Base-by-base conservation (phyloP, 1,140 invertebrate genomes). In the Drosophila suzukii region DNA sequence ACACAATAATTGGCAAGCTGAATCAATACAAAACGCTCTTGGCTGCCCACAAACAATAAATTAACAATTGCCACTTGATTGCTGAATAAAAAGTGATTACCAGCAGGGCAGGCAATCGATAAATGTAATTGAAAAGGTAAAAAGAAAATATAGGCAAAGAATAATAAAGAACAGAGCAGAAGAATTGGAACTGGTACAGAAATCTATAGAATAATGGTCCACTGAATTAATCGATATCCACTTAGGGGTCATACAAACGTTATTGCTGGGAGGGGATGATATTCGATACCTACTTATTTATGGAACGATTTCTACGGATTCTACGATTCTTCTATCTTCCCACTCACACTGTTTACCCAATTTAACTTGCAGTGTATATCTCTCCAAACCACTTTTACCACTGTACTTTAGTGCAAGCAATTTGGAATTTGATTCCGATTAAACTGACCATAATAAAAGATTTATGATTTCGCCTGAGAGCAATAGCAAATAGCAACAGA, bases 1-100 rank as follows among this genome's bases (percentile, higher is more conserved):
- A 81, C 83, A 82, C 82, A 79, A 86, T 86, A 86, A 86, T 86
- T 86, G 82, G 82, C 82, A 86, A 86, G 75, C 79, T 78, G 82
- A 82, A 86, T 86, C 83, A 86, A 86, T 82, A 86, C 47, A 75
- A 65, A 86, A 76, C 62, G 82, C 83, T 88, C 56, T 63, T 68
- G 78, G 83, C 68, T 77, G 73, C 63, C 70, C 78, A 59, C 63
- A 85, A 86, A 61, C 75, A 75, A 86, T 88, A 86, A 86, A 88
- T 86, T 86, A 65, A 78, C 78, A 75, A 82, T 82, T 86, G 75
- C 75, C 78, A 86, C 78, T 63, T 74, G 58, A 63, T 63, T 63
- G 59, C 47, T 24, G 43, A 24, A 51, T 43, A 34, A 50, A 50
- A 17, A 32, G 27, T 10, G 36, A 50, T 32, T 11, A 53, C 13